These are phyloP conservation scores for Drosophila mojavensis DNA, from an alignment of 1,140 invertebrate species.

Conservation along the genomic window DNA sequence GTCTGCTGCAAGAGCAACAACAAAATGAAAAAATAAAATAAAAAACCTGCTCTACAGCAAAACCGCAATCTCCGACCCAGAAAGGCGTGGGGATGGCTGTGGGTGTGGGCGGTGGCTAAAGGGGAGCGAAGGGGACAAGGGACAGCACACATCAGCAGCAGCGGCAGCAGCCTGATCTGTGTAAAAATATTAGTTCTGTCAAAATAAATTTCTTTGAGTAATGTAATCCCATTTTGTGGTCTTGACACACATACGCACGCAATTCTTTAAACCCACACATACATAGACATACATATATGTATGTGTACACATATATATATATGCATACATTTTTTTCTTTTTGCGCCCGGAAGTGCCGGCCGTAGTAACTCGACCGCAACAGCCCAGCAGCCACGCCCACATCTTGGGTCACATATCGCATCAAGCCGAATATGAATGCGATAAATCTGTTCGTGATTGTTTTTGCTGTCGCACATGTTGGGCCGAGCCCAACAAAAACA, in stretches of 20 bases:
- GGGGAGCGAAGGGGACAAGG: background rate
- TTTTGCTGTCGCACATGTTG: slow-evolving; percentile 61
- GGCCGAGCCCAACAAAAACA: background rate
- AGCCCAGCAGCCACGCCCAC: slow-evolving; percentile 15
- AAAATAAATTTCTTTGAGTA: slow-evolving; percentile 84
- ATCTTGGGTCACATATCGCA: slow-evolving; percentile 71
- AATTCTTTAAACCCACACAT: slow-evolving; percentile 10
- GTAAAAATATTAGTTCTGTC: slow-evolving; percentile 84
- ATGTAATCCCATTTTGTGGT: slow-evolving; percentile 83
- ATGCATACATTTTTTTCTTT: slow-evolving; percentile 7
- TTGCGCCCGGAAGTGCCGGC: slow-evolving; percentile 4
- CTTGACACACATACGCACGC: slow-evolving; percentile 62
- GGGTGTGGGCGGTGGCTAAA: background rate
- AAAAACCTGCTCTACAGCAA: background rate
- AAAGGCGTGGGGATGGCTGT: background rate
- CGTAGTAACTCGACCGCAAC: slow-evolving; percentile 30
- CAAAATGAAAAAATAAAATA: background rate
- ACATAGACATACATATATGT: background rate
- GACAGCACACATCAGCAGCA: slow-evolving; percentile 41
- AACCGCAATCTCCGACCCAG: slow-evolving; percentile 30
- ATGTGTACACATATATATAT: slow-evolving; percentile 14
- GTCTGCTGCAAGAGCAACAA: background rate
- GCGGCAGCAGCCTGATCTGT: slow-evolving; percentile 58
- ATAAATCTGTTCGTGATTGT: slow-evolving; percentile 83
- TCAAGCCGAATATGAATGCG: slow-evolving; percentile 80